phyloP scores from a whole-genome alignment of 1,140 invertebrate species.

The Plectrocnemia conspersa region DNA sequence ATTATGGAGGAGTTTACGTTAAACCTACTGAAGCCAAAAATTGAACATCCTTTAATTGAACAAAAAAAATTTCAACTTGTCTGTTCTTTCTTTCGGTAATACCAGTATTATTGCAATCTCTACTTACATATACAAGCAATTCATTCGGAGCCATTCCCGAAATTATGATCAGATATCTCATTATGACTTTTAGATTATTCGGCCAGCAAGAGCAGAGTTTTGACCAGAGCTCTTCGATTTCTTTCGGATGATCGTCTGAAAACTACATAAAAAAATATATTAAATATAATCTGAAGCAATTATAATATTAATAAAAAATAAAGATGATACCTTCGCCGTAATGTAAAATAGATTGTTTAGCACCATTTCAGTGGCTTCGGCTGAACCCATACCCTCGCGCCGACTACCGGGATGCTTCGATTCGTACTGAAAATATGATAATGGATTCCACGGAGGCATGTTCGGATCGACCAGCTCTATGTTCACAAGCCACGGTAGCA shows the following conservation, averaged over 20 bases:
- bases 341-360: constrained; percentile 98
- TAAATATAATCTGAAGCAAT: not conserved
- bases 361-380: constrained; percentile 99
- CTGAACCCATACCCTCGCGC: constrained; percentile 92
- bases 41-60: too few species aligned
- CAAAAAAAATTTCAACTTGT: too few species aligned
- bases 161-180: constrained; percentile 95
- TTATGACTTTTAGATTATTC: constrained; percentile 94
- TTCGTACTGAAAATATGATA: constrained; percentile 77
- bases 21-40: too few species aligned
- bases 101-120: too few species aligned
- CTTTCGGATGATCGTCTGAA: constrained; percentile 90
- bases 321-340: constrained; percentile 77
- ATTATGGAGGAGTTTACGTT: too few species aligned
- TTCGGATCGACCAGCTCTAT: constrained; percentile 98
- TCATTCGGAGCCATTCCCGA: constrained; percentile 92
- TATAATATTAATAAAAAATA: constrained; percentile 12
- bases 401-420: constrained; percentile 57
- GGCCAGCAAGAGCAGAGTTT: constrained; percentile 93
- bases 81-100: too few species aligned
- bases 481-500: constrained; percentile 96
- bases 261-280: constrained; percentile 67
- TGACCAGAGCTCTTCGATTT: constrained; percentile 94
- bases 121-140: constrained; percentile 81
- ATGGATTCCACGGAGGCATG: constrained; percentile 77